Percentiles rank a stretch among this genome's conserved stretches.
Evolutionary conservation across 2,797 vertebrate species (phyloP).

Genomic region (Tachyglossus aculeatus): DNA sequence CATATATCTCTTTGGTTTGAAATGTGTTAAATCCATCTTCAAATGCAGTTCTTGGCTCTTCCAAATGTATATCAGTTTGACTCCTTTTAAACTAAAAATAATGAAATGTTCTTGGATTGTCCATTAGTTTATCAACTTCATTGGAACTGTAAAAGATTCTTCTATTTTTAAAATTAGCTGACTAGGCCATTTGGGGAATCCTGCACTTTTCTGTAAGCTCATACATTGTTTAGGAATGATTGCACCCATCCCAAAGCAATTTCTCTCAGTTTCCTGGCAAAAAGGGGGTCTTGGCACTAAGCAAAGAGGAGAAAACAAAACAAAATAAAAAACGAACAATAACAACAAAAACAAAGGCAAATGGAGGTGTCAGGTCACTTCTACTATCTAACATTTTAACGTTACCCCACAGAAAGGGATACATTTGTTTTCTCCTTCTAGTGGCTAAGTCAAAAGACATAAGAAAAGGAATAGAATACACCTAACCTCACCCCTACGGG

Average conservation of each 20-base stretch:
- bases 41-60: not conserved
- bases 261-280: not conserved
- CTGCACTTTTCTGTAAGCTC: not conserved
- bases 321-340: too few species aligned
- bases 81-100: too few species aligned
- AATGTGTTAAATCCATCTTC: not conserved
- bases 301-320: constrained; percentile 1
- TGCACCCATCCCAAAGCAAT: not conserved
- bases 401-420: not conserved
- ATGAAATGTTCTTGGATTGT: not conserved
- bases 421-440: not conserved
- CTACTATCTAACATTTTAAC: not conserved
- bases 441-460: too few species aligned
- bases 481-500: too few species aligned
- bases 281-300: not conserved
- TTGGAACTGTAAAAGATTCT: not conserved
- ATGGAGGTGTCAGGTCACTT: not conserved
- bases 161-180: not conserved
- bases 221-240: not conserved
- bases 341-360: constrained; percentile 16
- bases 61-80: too few species aligned
- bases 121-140: not conserved
- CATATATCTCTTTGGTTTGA: too few species aligned
- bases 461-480: too few species aligned
- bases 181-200: not conserved